A percentile compares a stretch with the other conserved stretches of the same genome.
Evolutionary conservation across 2,113 vertebrate genomes (phyloP).

Genomic region (Ahaetulla prasina): DNA sequence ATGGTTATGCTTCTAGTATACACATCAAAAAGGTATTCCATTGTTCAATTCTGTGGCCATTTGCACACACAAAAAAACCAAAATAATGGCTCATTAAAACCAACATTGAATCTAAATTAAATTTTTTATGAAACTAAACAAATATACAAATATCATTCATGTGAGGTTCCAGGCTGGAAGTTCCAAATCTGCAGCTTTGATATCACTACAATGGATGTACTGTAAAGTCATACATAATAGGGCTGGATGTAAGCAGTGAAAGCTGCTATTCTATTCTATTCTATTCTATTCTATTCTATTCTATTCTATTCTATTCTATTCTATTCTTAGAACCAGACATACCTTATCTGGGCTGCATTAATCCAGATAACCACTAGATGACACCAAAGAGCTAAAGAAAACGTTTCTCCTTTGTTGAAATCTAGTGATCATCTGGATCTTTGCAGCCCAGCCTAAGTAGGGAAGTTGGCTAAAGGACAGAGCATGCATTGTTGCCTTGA

Average conservation of each 20-base stretch:
- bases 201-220: neutral
- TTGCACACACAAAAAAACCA: neutral
- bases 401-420: neutral
- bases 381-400: neutral
- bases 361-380: neutral
- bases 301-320: too few species aligned
- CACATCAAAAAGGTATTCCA: neutral
- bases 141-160: neutral
- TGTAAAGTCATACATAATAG: neutral
- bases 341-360: neutral
- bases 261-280: neutral
- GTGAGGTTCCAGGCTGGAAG: neutral
- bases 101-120: neutral
- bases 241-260: neutral
- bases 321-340: neutral
- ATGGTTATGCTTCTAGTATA: slow-evolving; percentile 7
- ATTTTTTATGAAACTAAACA: neutral
- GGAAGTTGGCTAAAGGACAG: neutral
- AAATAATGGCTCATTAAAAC: neutral
- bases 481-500: neutral
- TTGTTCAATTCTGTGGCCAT: neutral
- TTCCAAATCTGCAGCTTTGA: neutral
- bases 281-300: too few species aligned
- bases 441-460: neutral
- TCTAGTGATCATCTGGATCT: neutral